Conservation (phyloP, 64 coral and sea anemone species). For the Montipora sp. region DNA sequence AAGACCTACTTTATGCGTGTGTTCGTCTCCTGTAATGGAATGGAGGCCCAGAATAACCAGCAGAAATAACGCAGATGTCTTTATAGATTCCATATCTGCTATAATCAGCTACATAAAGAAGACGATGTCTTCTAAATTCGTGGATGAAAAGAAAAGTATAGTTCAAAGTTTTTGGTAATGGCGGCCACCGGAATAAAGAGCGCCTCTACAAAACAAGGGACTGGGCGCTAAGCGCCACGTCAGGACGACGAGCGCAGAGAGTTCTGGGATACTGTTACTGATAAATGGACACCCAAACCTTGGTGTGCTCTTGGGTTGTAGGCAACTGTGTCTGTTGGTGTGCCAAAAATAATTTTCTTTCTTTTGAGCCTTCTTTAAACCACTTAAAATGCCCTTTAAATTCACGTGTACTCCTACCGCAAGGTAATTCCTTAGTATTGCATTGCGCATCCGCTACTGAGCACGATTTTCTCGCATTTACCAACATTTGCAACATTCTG, state of each 20-base stretch:
- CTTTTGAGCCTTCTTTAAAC: no score
- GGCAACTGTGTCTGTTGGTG: no score
- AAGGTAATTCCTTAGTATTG: no score
- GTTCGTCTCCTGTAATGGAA: slow-evolving; percentile 84
- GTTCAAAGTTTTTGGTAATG: slow-evolving; percentile 66
- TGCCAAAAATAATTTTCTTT: no score
- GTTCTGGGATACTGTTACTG: slow-evolving; percentile 27
- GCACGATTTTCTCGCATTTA: no score
- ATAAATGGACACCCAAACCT: no score
- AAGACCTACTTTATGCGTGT: slow-evolving; percentile 95
- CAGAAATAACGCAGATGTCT: slow-evolving; percentile 59
- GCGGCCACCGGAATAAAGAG: slow-evolving; percentile 77
- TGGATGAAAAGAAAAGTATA: slow-evolving; percentile 37
- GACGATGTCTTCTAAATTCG: slow-evolving; percentile 56
- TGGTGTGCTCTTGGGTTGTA: no score
- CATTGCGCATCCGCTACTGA: no score
- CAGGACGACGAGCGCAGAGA: slow-evolving; percentile 42
- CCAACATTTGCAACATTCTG: no score
- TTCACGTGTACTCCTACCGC: no score
- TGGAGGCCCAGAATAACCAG: slow-evolving; percentile 76
- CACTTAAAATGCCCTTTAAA: no score
- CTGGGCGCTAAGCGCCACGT: slow-evolving; percentile 90
- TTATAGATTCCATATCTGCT: slow-evolving; percentile 63
- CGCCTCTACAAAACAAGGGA: slow-evolving; percentile 59
- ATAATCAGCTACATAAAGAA: slow-evolving; percentile 31